Conservation (phyloP, 2,797 vertebrate species). For the Clarias fuscus region DNA sequence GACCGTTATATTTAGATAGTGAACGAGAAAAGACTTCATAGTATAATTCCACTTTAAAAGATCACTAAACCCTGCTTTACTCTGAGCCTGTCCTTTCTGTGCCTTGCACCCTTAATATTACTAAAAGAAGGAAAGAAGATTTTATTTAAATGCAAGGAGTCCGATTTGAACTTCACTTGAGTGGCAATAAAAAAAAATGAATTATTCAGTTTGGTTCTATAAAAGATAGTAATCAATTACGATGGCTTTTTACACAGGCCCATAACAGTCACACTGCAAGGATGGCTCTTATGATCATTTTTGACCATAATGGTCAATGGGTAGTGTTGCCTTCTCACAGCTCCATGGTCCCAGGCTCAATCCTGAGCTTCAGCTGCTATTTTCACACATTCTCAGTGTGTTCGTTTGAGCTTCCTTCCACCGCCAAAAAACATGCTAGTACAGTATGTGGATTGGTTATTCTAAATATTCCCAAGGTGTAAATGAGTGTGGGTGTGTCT, state of each 20-base stretch:
- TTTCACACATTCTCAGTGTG: background rate
- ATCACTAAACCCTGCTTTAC: conserved; percentile 25
- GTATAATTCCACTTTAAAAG: conserved; percentile 39
- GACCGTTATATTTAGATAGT: conserved; percentile 33
- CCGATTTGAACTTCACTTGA: conserved; percentile 51
- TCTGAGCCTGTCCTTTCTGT: conserved; percentile 23
- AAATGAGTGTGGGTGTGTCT: background rate
- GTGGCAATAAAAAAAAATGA: conserved; percentile 58
- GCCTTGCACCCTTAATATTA: background rate
- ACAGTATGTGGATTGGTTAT: background rate
- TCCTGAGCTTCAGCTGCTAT: background rate
- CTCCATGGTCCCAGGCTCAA: background rate
- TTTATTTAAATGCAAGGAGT: conserved; percentile 18
- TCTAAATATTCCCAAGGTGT: background rate
- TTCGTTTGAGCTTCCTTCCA: background rate
- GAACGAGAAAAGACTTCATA: conserved; percentile 21
- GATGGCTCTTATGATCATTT: conserved; percentile 43
- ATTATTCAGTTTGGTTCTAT: conserved; percentile 45
- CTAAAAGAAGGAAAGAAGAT: conserved; percentile 10
- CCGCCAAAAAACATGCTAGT: background rate
- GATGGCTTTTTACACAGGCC: conserved; percentile 40
- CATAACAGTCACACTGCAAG: conserved; percentile 39
- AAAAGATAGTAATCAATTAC: conserved; percentile 56
- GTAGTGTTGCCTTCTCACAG: background rate
- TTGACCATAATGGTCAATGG: conserved; percentile 39